Percentiles rank a stretch among this genome's conserved stretches.
Conservation (phyloP, 37 sponge, comb jelly and placozoan species). For the Agelas oroides region DNA sequence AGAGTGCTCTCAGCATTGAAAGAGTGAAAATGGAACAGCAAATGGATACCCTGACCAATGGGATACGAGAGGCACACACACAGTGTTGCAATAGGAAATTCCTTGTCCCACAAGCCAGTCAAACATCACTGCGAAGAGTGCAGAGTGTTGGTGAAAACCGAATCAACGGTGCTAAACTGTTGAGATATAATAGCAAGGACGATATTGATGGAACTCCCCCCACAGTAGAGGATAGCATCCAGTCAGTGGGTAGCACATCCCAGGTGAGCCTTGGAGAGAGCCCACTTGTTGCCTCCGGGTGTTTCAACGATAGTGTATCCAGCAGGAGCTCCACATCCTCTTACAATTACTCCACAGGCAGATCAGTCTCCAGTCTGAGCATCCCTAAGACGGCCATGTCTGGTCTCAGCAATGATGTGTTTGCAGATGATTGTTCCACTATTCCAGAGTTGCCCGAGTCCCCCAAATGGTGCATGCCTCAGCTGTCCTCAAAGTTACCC, state of each 20-base stretch:
- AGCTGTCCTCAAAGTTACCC: neutral
- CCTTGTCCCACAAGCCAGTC: neutral
- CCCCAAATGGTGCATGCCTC: neutral
- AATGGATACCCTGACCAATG: slow-evolving; percentile 27
- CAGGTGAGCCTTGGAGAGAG: too few relatives aligned
- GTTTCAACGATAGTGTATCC: neutral
- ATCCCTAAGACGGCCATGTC: neutral
- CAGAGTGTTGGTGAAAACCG: neutral
- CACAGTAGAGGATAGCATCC: neutral
- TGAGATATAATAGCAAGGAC: neutral
- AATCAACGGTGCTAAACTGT: neutral
- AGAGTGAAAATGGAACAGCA: slow-evolving; percentile 20
- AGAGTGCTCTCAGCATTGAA: slow-evolving; percentile 26
- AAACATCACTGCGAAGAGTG: slow-evolving; percentile 3
- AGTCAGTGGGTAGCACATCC: too few relatives aligned
- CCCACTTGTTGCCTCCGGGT: too few relatives aligned
- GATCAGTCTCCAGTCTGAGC: neutral
- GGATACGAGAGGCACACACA: slow-evolving; percentile 7
- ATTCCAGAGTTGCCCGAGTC: slow-evolving; percentile 28
- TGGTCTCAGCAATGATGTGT: neutral
- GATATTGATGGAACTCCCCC: neutral
- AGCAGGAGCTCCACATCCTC: too few relatives aligned
- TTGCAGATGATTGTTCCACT: neutral
- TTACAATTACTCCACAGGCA: too few relatives aligned
- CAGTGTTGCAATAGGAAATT: neutral